Percentiles rank a stretch among this genome's conserved stretches.
phyloP scores from a whole-genome alignment of 2,113 vertebrate species.

The Papio anubis region DNA sequence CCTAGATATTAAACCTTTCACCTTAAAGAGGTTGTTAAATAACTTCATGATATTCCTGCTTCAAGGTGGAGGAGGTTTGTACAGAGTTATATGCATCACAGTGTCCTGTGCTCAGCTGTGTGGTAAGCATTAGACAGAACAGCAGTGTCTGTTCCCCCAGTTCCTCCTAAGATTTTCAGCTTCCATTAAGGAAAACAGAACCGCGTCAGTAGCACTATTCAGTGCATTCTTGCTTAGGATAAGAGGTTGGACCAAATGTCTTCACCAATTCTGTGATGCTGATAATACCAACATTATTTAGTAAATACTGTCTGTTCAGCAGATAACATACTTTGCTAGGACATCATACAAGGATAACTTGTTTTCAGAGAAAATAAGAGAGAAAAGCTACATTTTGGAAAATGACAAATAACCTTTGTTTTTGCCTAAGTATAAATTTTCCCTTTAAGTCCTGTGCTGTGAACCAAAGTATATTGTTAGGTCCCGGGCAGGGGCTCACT shows the following conservation, averaged over 20 bases:
- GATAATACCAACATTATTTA: background rate
- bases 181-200: background rate
- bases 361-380: slow-evolving; percentile 28
- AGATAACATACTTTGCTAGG: background rate
- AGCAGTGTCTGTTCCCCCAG: rapidly evolving
- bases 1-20: background rate
- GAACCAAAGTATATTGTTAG: background rate
- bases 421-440: background rate
- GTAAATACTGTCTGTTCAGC: background rate
- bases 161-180: background rate
- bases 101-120: background rate
- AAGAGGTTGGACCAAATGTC: background rate
- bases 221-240: background rate
- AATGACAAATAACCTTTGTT: background rate
- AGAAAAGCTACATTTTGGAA: background rate
- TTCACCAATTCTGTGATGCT: background rate
- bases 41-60: background rate
- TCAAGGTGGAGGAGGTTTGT: background rate
- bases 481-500: background rate
- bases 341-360: background rate
- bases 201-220: too few relatives aligned
- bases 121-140: background rate
- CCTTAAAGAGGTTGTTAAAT: background rate
- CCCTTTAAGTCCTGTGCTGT: background rate
- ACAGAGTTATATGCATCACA: background rate